Conservation (phyloP, 2,113 vertebrate species). For the Elephas maximus region DNA sequence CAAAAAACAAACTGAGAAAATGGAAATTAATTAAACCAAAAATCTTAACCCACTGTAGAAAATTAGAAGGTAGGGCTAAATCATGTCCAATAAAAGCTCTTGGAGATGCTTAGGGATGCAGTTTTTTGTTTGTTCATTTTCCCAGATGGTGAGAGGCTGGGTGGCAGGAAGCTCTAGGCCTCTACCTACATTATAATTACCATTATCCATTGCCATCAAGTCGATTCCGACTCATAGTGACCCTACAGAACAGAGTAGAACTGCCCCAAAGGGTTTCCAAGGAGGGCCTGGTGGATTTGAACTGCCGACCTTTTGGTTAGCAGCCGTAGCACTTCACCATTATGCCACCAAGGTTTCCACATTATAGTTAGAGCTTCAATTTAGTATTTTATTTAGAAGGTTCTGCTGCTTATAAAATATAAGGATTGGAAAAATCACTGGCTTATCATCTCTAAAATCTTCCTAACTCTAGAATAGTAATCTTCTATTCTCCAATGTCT, state of each 20-base stretch:
- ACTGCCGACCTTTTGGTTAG: no score
- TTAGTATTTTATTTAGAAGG: not conserved
- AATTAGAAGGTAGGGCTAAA: not conserved
- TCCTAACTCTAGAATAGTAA: not conserved
- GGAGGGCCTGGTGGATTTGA: no score
- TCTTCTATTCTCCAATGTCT: constrained; percentile 21
- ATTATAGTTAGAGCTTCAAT: constrained; percentile 10
- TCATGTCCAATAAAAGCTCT: constrained; percentile 1
- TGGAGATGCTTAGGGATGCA: not conserved
- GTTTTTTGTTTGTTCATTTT: constrained; percentile 30
- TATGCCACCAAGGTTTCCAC: no score
- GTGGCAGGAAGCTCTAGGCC: not conserved
- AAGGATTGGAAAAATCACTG: not conserved
- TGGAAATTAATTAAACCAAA: constrained; percentile 25
- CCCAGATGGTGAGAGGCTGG: not conserved
- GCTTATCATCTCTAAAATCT: constrained; percentile 37
- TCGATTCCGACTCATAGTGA: no score
- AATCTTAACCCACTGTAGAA: constrained; percentile 37
- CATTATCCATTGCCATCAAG: no score
- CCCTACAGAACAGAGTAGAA: no score
- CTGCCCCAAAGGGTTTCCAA: no score
- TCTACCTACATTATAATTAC: not conserved
- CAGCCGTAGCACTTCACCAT: no score
- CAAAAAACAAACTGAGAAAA: constrained; percentile 69
- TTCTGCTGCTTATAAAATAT: constrained; percentile 46